phyloP scores from a whole-genome alignment of 1,140 invertebrate species.

The Zophobas atratus region DNA sequence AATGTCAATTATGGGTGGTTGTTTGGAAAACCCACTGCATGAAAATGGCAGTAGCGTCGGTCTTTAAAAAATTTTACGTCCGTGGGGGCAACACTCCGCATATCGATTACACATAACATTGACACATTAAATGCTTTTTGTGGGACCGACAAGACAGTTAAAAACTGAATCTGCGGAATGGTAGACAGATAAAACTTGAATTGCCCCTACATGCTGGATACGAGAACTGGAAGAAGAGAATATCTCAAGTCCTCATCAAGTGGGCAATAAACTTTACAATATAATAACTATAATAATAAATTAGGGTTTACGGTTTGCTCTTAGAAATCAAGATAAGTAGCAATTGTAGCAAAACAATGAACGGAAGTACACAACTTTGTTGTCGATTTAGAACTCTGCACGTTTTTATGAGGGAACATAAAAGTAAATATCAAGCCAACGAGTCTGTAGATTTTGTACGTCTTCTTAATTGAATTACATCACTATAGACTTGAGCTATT shows the following conservation, averaged over 20 bases:
- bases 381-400: constrained; percentile 23
- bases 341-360: constrained; percentile 8
- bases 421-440: constrained; percentile 20
- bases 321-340: constrained; percentile 23
- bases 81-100: not conserved
- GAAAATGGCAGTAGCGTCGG: not conserved
- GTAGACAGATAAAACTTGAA: not conserved
- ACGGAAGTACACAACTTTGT: constrained; percentile 17
- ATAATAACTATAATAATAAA: constrained; percentile 45
- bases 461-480: constrained; percentile 21
- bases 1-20: too few relatives aligned
- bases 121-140: not conserved
- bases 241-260: constrained; percentile 17
- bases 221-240: not conserved
- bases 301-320: constrained; percentile 31
- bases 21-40: too few relatives aligned
- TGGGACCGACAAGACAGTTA: not conserved
- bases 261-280: constrained; percentile 30
- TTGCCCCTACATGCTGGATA: not conserved
- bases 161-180: not conserved
- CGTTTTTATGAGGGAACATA: constrained; percentile 17
- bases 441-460: constrained; percentile 2
- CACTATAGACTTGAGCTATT: not conserved
- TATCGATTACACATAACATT: not conserved
- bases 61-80: constrained; percentile 5